phyloP scores from a whole-genome alignment of 2,888 invertebrate species.

The Philereme vetulata region DNA sequence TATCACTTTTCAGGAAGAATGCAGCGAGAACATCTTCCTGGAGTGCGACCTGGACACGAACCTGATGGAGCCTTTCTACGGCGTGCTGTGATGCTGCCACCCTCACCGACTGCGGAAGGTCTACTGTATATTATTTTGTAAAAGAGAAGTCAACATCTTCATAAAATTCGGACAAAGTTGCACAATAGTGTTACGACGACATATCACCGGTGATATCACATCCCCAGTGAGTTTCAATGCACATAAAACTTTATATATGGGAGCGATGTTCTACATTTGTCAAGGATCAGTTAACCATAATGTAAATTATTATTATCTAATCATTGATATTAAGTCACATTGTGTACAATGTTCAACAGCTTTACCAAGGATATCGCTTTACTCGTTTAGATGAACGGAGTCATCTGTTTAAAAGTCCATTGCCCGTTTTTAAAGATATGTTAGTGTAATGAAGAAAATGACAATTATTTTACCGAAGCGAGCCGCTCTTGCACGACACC shows the following conservation, averaged over 20 bases:
- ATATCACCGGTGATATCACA: constrained; percentile 23
- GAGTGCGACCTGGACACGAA: constrained; percentile 76
- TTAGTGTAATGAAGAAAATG: constrained; percentile 57
- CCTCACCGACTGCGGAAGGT: constrained; percentile 15
- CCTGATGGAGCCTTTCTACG: constrained; percentile 77
- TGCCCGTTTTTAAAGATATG: constrained; percentile 58
- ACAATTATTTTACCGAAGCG: constrained; percentile 55
- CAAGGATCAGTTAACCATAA: constrained; percentile 56
- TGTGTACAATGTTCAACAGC: constrained; percentile 58
- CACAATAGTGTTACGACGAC: constrained; percentile 30
- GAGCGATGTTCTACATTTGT: constrained; percentile 33
- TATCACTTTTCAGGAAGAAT: constrained; percentile 66
- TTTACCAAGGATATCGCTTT: constrained; percentile 79
- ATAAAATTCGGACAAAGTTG: constrained; percentile 35
- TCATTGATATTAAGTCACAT: constrained; percentile 54
- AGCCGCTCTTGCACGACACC: constrained; percentile 50
- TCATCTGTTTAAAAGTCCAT: constrained; percentile 58
- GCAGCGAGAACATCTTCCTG: constrained; percentile 75
- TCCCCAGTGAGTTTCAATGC: constrained; percentile 29
- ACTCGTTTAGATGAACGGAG: constrained; percentile 56
- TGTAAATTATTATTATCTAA: constrained; percentile 50
- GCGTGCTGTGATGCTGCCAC: constrained; percentile 66
- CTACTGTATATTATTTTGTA: constrained; percentile 47
- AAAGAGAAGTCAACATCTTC: constrained; percentile 42
- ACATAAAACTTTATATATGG: constrained; percentile 32